Percentiles rank a stretch among this genome's conserved stretches.
phyloP scores from a whole-genome alignment of 2,888 invertebrate species.

The Conomelus anceps region DNA sequence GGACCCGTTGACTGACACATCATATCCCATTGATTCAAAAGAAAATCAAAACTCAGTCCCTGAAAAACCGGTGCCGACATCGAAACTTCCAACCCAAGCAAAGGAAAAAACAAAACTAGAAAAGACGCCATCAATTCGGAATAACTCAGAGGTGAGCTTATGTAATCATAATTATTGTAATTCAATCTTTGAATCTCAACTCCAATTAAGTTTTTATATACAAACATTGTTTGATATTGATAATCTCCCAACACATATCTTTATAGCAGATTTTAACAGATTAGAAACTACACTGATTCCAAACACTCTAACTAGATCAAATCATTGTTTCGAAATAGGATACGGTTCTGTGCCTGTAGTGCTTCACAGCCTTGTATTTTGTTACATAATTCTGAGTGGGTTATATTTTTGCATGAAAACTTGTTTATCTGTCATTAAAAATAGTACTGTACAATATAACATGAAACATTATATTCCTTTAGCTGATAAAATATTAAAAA shows the following conservation, averaged over 20 bases:
- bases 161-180: too few species aligned
- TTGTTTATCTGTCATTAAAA: too few species aligned
- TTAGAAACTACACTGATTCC: neutral
- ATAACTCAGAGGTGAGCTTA: neutral
- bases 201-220: neutral
- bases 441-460: too few species aligned
- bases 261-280: neutral
- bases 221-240: neutral
- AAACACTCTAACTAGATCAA: neutral
- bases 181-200: neutral
- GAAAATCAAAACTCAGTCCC: neutral
- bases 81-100: neutral
- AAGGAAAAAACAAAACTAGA: neutral
- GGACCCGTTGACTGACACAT: neutral
- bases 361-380: neutral
- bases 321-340: neutral
- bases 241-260: neutral
- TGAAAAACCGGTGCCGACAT: neutral
- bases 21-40: neutral
- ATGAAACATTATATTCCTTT: too few species aligned
- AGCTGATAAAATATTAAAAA: too few species aligned
- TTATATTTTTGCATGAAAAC: neutral
- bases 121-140: neutral
- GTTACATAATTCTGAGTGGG: neutral
- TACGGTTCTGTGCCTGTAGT: neutral